These are phyloP conservation scores for Takifugu flavidus DNA, from an alignment of 2,113 vertebrate genomes.

Conservation along the genomic window DNA sequence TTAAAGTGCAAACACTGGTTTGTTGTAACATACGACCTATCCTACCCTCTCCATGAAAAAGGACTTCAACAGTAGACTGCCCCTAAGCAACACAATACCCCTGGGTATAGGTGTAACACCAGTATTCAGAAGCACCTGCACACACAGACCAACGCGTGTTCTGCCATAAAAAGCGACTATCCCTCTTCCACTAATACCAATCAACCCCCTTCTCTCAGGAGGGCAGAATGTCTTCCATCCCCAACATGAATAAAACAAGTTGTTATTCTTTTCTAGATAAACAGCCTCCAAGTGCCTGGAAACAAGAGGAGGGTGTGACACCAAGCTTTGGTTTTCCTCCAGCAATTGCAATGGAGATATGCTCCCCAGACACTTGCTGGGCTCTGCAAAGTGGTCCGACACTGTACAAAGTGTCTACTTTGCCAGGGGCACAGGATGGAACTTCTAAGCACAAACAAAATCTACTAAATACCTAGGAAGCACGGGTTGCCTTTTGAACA, in stretches of 20 bases:
- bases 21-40: no score
- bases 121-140: constrained; percentile 14
- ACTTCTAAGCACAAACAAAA: constrained; percentile 66
- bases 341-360: constrained; percentile 56
- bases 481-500: constrained; percentile 40
- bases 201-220: constrained; percentile 61
- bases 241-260: constrained; percentile 75
- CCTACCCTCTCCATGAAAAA: constrained; percentile 15
- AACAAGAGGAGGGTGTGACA: constrained; percentile 50
- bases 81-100: constrained; percentile 27
- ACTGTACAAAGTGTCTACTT: constrained; percentile 52
- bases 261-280: constrained; percentile 74
- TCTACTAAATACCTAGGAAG: constrained; percentile 54
- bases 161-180: constrained; percentile 45
- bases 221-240: constrained; percentile 53
- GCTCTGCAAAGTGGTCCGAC: constrained; percentile 55
- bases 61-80: constrained; percentile 9
- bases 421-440: constrained; percentile 62
- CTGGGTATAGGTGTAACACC: constrained; percentile 19
- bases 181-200: constrained; percentile 50
- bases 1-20: no score
- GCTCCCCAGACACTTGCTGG: constrained; percentile 64
- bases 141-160: neutral
- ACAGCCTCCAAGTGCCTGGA: constrained; percentile 68
- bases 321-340: constrained; percentile 65